phyloP scores from a whole-genome alignment of 2,797 vertebrate genomes.

The Dromococcyx pavoninus region DNA sequence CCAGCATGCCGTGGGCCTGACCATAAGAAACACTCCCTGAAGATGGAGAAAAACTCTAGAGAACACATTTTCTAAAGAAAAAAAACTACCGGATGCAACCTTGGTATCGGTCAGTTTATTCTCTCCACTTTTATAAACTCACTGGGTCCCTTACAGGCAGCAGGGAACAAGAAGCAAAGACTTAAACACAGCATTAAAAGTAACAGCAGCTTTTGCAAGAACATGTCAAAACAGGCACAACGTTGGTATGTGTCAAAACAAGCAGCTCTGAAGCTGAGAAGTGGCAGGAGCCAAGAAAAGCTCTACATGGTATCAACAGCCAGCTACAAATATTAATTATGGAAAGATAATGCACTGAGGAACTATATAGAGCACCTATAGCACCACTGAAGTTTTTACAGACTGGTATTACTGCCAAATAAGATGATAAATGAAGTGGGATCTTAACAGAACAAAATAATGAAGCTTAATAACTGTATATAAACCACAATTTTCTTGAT shows the following conservation, averaged over 20 bases:
- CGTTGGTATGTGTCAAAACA: background rate
- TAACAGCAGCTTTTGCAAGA: background rate
- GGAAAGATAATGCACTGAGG: background rate
- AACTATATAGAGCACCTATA: background rate
- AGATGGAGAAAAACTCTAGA: background rate
- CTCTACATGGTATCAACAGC: background rate
- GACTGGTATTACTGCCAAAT: background rate
- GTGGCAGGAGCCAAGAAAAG: background rate
- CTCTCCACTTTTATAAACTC: background rate
- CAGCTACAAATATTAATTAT: background rate
- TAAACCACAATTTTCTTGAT: rapidly evolving
- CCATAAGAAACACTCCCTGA: rapidly evolving
- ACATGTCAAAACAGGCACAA: background rate
- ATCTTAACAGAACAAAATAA: background rate
- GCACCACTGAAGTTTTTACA: background rate
- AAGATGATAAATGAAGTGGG: rapidly evolving
- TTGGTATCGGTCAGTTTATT: background rate
- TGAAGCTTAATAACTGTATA: rapidly evolving
- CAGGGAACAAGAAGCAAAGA: background rate
- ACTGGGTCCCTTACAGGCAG: background rate
- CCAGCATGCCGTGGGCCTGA: background rate
- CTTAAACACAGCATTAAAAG: rapidly evolving
- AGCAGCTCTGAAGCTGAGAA: background rate
- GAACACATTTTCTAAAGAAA: background rate
- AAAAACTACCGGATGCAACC: rapidly evolving